Evolutionary conservation across 2,888 invertebrate species (phyloP).

Genomic region (Xestia ashworthii): DNA sequence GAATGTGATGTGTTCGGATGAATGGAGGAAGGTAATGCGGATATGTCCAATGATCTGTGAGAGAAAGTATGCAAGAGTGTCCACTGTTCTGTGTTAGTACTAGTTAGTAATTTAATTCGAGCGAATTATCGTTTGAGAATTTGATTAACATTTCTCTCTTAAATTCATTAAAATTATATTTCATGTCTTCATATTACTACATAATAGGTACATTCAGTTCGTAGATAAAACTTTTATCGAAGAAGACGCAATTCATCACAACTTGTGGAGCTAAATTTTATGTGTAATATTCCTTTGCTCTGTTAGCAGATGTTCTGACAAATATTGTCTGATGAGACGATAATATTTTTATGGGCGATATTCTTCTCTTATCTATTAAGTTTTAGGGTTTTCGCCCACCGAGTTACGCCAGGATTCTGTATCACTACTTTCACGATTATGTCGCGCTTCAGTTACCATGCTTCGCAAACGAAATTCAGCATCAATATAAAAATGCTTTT

Average conservation of each 20-base stretch:
- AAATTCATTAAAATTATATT: not conserved
- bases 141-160: not conserved
- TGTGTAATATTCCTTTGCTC: constrained; percentile 33
- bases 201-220: not conserved
- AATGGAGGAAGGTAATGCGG: too few relatives aligned
- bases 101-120: too few relatives aligned
- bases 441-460: not conserved
- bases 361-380: constrained; percentile 13
- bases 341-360: constrained; percentile 31
- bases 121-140: not conserved
- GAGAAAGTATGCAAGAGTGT: too few relatives aligned
- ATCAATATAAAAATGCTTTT: not conserved
- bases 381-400: not conserved
- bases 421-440: not conserved
- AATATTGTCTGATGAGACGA: constrained; percentile 25
- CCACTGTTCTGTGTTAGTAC: too few relatives aligned
- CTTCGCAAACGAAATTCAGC: not conserved
- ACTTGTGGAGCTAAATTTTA: constrained; percentile 32
- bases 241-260: constrained; percentile 17
- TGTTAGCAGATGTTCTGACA: constrained; percentile 40
- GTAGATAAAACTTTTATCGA: constrained; percentile 5
- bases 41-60: too few relatives aligned
- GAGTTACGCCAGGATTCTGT: not conserved
- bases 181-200: not conserved
- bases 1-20: too few relatives aligned